Base-by-base conservation (phyloP, 2,888 invertebrate genomes). In the Volucella bombylans region DNA sequence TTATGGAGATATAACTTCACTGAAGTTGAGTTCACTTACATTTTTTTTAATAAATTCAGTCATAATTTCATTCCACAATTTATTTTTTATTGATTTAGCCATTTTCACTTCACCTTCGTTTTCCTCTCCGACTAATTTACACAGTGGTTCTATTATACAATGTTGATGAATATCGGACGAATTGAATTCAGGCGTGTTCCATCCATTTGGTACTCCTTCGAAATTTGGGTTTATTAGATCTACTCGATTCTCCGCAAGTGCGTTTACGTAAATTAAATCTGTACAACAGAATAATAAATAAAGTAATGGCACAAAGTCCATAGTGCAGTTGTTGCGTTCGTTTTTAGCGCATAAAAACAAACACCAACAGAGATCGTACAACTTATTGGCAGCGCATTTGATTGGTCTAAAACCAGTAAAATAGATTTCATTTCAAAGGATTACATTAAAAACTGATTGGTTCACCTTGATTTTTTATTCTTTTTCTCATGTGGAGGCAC, bases 321-420 rank as follows among this genome's bases (percentile, higher is more conserved):
- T 96, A 61, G 96, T 96, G 38, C 97, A 96, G 69, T 95, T 95
- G 52, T 96, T 95, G 89, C 97, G 96, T 89, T 97, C 96, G 64
- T 96, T 96, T 92, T 97, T 97, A 12, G 97, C 95, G 90, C 96
- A 96, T 45, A 98, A 94, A 92, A 97, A 99, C 78, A 99, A 92
- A 65, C 96, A 96, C 99, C 99, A 99, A 88, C 96, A 96, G 90
- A 98, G 97, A 90, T 97, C 97, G 92, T 97, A 98, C 4, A 99
- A 92, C 90, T 97, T 96, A 69, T 95, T 94, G 55, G 96, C 94
- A 8, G 96, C 95, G 91, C 97, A 97, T 41, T 96, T 96, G 45
- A 95, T 93, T 65, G 95, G 92, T 90, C 96, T 97, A 90, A 52
- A 90, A 89, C 86, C 52, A 81, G 76, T 72, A 45, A 9, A 39